Evolutionary conservation across 2,888 invertebrate genomes (phyloP), one percentile per base, ranked within the genome.

Genomic region (Petrolisthes cinctipes): DNA sequence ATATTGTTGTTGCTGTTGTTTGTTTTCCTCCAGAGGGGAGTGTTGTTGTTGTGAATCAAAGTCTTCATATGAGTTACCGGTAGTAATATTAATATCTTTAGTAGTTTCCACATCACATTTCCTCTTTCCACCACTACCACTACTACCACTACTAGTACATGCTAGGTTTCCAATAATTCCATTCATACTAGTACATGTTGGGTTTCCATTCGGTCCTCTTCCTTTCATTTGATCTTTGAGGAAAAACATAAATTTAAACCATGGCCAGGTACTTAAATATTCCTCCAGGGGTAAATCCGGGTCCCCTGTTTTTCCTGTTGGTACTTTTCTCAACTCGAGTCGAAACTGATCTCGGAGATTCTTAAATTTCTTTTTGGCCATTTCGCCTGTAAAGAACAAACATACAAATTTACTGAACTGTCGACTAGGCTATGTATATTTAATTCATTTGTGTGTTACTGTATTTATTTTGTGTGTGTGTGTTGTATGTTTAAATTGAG

Each of bases 301-400:
- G 76, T 86, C 86, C 14, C 76, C 86, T 7, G 76, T 57, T 61
- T 53, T 82, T 7, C 82, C 86, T n/a, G 75, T 4, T 1, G 86
- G 86, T 1, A 86, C 66, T 61, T 86, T 82, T 61, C 82, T 86
- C 54, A 86, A 75, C 61, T 86, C 86, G 14, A 75, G 73, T 53
- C 86, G 54, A 61, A 86, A 86, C 82, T 86, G 86, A 78, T 86
- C 86, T 20, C 86, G 73, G 66, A 86, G 86, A 57, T 75, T 86
- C 73, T 86, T 86, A 61, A 86, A 86, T 78, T 82, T 86, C 71
- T 81, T 86, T 78, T 82, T 82, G 2, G 86, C 86, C 6, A 17
- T 53, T 37, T 86, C 86, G 5, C 53, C 86, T 86, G 82, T 23
- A 20, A 73, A 81, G 23, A 23, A 11, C 11, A 61, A 61, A 61